Evolutionary conservation across 2,113 vertebrate genomes (phyloP).

Genomic region (Pomatorhinus ruficollis): DNA sequence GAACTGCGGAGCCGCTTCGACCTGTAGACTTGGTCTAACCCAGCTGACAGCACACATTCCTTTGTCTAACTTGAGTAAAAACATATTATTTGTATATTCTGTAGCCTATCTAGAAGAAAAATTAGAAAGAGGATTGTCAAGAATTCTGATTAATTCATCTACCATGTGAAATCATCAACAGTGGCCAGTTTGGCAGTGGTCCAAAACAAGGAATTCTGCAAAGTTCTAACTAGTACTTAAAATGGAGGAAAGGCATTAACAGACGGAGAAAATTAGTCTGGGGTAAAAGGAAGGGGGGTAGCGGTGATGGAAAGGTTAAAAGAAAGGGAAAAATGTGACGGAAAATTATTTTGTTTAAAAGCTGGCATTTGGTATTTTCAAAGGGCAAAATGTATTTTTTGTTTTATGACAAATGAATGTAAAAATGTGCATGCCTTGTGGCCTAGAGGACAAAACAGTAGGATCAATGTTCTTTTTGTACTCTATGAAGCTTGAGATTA

Average conservation of each 20-base stretch:
- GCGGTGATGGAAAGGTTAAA: slow-evolving; percentile 48
- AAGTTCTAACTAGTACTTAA: slow-evolving; percentile 30
- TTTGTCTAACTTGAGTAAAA: background rate
- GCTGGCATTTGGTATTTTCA: slow-evolving; percentile 68
- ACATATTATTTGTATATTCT: slow-evolving; percentile 9
- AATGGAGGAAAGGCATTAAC: slow-evolving; percentile 3
- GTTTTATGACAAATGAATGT: slow-evolving; percentile 74
- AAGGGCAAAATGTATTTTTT: slow-evolving; percentile 73
- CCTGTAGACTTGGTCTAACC: background rate
- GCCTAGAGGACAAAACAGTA: slow-evolving; percentile 77
- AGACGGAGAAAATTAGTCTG: slow-evolving; percentile 11
- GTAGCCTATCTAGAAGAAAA: background rate
- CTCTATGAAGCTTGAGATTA: slow-evolving; percentile 85
- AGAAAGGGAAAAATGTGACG: slow-evolving; percentile 26
- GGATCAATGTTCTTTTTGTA: slow-evolving; percentile 82
- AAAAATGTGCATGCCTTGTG: slow-evolving; percentile 72
- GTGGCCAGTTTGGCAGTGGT: slow-evolving; percentile 28
- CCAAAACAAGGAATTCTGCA: slow-evolving; percentile 19
- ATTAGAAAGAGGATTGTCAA: slow-evolving; percentile 1
- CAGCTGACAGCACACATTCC: background rate
- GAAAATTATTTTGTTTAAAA: slow-evolving; percentile 70
- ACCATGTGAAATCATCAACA: slow-evolving; percentile 10
- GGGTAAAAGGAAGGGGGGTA: background rate
- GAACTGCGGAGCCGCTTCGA: background rate
- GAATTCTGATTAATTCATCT: slow-evolving; percentile 39